Evolutionary conservation across 2,113 vertebrate species (phyloP).

Genomic region (Macquaria ambigua): DNA sequence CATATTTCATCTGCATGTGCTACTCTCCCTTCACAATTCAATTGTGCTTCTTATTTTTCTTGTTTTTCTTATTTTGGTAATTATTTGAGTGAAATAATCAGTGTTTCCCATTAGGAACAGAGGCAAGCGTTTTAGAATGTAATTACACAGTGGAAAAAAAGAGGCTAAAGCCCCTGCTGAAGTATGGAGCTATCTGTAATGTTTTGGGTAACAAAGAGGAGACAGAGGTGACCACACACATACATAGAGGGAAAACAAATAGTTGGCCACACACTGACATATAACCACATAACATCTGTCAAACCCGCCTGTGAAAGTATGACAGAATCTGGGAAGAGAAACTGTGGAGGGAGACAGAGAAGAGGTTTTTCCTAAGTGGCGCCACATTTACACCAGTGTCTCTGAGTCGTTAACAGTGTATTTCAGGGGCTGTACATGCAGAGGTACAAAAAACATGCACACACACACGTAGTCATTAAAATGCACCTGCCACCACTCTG

Average conservation of each 20-base stretch:
- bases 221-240: conserved; percentile 51
- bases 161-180: not conserved
- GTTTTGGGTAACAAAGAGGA: conserved; percentile 46
- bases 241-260: conserved; percentile 45
- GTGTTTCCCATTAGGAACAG: conserved; percentile 44
- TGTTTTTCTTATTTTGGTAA: conserved; percentile 58
- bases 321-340: conserved; percentile 27
- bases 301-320: conserved; percentile 16
- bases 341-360: not conserved
- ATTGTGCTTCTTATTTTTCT: conserved; percentile 45
- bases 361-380: not conserved
- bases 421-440: conserved; percentile 23
- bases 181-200: conserved; percentile 39
- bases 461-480: conserved; percentile 45
- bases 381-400: not conserved
- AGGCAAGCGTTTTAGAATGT: conserved; percentile 41
- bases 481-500: conserved; percentile 69
- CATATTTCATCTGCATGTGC: conserved; percentile 80
- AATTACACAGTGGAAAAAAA: conserved; percentile 46
- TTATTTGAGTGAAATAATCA: conserved; percentile 58
- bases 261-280: conserved; percentile 49
- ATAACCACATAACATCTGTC: conserved; percentile 47
- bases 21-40: conserved; percentile 59
- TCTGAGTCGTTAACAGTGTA: conserved; percentile 22
- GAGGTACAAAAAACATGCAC: conserved; percentile 25